Evolutionary conservation across 2,888 invertebrate species (phyloP).

Genomic region (Amaurobius ferox): DNA sequence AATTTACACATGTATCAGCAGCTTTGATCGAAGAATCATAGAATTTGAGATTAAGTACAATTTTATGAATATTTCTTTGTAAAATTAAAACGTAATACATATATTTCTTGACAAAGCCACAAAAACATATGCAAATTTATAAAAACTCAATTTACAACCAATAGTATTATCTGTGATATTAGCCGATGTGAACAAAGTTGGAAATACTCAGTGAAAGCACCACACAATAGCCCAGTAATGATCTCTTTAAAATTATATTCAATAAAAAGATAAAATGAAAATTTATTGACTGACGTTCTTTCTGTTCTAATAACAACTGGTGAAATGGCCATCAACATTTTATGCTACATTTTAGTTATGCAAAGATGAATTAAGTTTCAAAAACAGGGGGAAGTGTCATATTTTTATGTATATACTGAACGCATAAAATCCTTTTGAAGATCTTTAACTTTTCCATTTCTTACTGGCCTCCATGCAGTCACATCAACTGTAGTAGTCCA

Average conservation of each 20-base stretch:
- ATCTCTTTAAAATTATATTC: conserved; percentile 32
- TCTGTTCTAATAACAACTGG: conserved; percentile 46
- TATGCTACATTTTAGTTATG: conserved; percentile 49
- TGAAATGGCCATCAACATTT: conserved; percentile 47
- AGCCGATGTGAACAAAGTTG: conserved; percentile 34
- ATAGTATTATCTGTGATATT: conserved; percentile 2
- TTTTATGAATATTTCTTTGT: not conserved
- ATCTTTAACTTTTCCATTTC: conserved; percentile 3
- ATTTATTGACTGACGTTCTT: conserved; percentile 34
- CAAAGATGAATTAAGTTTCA: conserved; percentile 43
- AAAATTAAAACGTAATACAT: not conserved
- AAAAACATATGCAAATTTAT: conserved; percentile 12
- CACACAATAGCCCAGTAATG: conserved; percentile 52
- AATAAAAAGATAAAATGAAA: conserved; percentile 9
- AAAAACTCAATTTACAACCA: conserved; percentile 16
- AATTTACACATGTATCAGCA: conserved; percentile 16
- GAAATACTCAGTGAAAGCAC: conserved; percentile 62
- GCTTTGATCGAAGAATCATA: not conserved
- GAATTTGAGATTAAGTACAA: not conserved
- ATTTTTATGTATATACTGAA: conserved; percentile 26
- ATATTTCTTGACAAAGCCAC: conserved; percentile 3
- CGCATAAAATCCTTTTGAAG: conserved; percentile 15
- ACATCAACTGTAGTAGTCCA: conserved; percentile 33
- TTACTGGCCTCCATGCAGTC: conserved; percentile 45
- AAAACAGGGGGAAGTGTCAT: conserved; percentile 22